phyloP scores from a whole-genome alignment of 2,888 invertebrate genomes.

The Loripinus fragilis region DNA sequence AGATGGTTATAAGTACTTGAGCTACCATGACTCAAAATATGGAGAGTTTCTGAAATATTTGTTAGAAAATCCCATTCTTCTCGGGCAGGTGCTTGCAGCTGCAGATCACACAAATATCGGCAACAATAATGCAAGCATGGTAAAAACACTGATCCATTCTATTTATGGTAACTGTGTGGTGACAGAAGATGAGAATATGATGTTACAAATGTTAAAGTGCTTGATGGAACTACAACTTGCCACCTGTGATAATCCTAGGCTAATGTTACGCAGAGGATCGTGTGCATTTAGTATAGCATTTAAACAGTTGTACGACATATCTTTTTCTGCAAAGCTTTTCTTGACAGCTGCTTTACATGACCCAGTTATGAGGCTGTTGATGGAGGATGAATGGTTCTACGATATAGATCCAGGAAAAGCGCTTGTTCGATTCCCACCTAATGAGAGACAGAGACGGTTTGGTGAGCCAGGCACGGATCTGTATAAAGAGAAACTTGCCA shows the following conservation, averaged over 20 bases:
- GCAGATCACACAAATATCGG: constrained; percentile 85
- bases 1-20: constrained; percentile 89
- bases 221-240: constrained; percentile 90
- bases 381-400: constrained; percentile 95
- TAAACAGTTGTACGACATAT: constrained; percentile 93
- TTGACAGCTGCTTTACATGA: constrained; percentile 95
- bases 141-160: constrained; percentile 69
- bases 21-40: constrained; percentile 90
- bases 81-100: constrained; percentile 87
- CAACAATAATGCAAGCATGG: constrained; percentile 55
- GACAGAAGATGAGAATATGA: constrained; percentile 88
- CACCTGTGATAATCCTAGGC: constrained; percentile 87
- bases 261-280: constrained; percentile 90
- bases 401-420: constrained; percentile 95
- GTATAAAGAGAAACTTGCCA: constrained; percentile 89
- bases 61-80: constrained; percentile 88
- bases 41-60: constrained; percentile 89
- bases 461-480: constrained; percentile 90
- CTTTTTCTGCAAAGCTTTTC: constrained; percentile 96
- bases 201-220: constrained; percentile 80
- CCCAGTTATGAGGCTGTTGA: constrained; percentile 94
- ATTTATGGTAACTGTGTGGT: constrained; percentile 89
- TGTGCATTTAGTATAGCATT: constrained; percentile 95
- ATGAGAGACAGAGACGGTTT: constrained; percentile 88
- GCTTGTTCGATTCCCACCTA: constrained; percentile 87